These are phyloP conservation scores for Arothron firmamentum DNA, from an alignment of 2,113 vertebrate species.

Conservation along the genomic window DNA sequence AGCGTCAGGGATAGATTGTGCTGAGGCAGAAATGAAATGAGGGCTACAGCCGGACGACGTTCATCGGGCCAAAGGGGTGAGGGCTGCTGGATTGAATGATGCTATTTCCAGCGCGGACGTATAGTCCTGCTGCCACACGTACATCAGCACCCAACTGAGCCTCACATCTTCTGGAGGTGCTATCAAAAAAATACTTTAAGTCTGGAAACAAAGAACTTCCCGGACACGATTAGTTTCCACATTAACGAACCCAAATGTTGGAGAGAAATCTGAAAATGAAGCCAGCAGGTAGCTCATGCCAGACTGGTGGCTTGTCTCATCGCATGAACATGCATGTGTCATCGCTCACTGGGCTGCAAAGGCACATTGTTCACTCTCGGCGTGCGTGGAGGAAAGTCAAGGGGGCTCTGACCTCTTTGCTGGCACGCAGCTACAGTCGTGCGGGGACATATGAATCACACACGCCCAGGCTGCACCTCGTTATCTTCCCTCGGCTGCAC, in stretches of 20 bases:
- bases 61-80: conserved; percentile 17
- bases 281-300: not conserved
- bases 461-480: conserved; percentile 13
- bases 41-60: conserved; percentile 22
- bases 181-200: too few relatives aligned
- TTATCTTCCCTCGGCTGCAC: conserved; percentile 35
- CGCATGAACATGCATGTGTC: not conserved
- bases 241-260: not conserved
- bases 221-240: too few relatives aligned
- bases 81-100: conserved; percentile 26
- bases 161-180: too few relatives aligned
- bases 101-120: not conserved
- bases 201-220: too few relatives aligned
- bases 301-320: not conserved
- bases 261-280: not conserved
- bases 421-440: conserved; percentile 28
- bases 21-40: conserved; percentile 34
- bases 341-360: conserved; percentile 9
- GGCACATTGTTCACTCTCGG: conserved; percentile 17
- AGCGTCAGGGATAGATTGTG: conserved; percentile 56
- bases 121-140: too few relatives aligned
- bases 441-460: conserved; percentile 39
- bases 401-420: conserved; percentile 23
- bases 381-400: conserved; percentile 6
- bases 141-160: too few relatives aligned